These are phyloP conservation scores for Scaptomyza pallida DNA, from an alignment of 1,140 invertebrate genomes.

Conservation along the genomic window DNA sequence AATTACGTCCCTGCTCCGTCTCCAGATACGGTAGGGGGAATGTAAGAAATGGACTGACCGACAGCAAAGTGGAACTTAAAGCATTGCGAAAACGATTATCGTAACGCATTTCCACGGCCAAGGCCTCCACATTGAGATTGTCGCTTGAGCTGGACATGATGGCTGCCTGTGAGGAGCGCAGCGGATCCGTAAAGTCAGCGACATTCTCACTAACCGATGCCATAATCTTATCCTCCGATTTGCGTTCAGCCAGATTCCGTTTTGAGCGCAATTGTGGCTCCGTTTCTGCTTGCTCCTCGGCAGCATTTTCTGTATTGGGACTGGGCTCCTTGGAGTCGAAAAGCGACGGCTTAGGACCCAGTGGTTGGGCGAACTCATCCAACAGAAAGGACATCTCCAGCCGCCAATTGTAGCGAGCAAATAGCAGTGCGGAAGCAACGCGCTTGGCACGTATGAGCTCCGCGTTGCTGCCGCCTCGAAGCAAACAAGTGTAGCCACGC, in stretches of 20 bases:
- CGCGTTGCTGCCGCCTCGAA: constrained; percentile 90
- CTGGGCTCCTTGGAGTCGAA: constrained; percentile 83
- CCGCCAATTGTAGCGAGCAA: constrained; percentile 94
- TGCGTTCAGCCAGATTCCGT: constrained; percentile 47
- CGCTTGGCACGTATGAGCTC: constrained; percentile 94
- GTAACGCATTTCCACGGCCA: constrained; percentile 87
- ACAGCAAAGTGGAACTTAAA: constrained; percentile 90
- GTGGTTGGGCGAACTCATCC: constrained; percentile 86
- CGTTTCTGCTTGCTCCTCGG: constrained; percentile 33
- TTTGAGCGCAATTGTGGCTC: constrained; percentile 51
- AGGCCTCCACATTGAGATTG: constrained; percentile 52
- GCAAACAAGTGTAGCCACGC: constrained; percentile 94
- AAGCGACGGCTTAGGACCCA: constrained; percentile 74
- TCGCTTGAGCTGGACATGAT: constrained; percentile 21
- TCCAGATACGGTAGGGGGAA: constrained; percentile 95
- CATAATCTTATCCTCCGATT: constrained; percentile 85
- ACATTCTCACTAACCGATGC: constrained; percentile 85
- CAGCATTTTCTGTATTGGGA: constrained; percentile 49
- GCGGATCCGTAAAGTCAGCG: constrained; percentile 90
- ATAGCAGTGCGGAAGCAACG: constrained; percentile 92
- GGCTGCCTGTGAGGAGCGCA: constrained; percentile 85
- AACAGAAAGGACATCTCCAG: constrained; percentile 96
- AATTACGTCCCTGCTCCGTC: constrained; percentile 91
- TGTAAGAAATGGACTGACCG: constrained; percentile 93
- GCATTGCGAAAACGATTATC: constrained; percentile 90